These are phyloP conservation scores for Hucho hucho DNA, from an alignment of 2,113 vertebrate species.

Conservation along the genomic window DNA sequence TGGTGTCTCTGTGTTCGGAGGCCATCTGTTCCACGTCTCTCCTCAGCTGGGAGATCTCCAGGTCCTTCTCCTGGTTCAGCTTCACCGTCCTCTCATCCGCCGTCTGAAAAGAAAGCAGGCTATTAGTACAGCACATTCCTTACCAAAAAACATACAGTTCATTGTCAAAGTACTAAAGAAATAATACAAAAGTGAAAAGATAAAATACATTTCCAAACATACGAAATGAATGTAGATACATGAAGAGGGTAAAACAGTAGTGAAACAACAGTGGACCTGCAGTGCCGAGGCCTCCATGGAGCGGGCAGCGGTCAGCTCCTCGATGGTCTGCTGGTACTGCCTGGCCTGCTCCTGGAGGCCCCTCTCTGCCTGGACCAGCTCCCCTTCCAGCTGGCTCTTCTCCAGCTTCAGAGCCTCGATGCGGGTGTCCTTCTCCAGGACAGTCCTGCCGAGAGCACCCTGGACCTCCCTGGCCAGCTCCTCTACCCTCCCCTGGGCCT, in stretches of 20 bases:
- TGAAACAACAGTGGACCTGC: not conserved
- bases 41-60: constrained; percentile 79
- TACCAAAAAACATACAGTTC: too few relatives aligned
- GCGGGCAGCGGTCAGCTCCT: constrained; percentile 75
- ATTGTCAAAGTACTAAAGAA: too few relatives aligned
- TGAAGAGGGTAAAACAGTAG: too few relatives aligned
- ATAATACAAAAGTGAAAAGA: too few relatives aligned
- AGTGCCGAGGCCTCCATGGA: constrained; percentile 77
- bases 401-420: constrained; percentile 83
- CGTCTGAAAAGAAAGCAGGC: constrained; percentile 38
- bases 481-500: constrained; percentile 51
- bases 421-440: constrained; percentile 80
- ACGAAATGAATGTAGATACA: too few relatives aligned
- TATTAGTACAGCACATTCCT: too few relatives aligned
- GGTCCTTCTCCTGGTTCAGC: constrained; percentile 85
- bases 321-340: constrained; percentile 81
- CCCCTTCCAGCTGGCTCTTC: constrained; percentile 79
- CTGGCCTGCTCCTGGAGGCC: constrained; percentile 73
- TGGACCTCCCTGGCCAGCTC: constrained; percentile 74
- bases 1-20: constrained; percentile 80
- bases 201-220: too few relatives aligned
- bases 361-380: constrained; percentile 76
- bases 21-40: constrained; percentile 79
- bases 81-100: constrained; percentile 81
- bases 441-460: constrained; percentile 65